phyloP scores from a whole-genome alignment of 2,797 vertebrate genomes.

The Valencia hispanica region DNA sequence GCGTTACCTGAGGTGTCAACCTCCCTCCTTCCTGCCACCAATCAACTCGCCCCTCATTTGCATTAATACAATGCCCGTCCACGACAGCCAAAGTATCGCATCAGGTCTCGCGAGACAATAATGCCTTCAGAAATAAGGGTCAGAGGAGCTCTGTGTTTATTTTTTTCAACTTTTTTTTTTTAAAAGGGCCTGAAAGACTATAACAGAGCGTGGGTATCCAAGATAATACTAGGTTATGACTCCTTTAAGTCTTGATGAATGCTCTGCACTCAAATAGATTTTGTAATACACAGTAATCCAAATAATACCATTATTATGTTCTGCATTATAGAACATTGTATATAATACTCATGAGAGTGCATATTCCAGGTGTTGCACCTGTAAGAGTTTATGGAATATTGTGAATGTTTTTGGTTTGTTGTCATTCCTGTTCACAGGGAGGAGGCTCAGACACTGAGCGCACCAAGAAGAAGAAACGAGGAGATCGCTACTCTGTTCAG shows the following conservation, averaged over 20 bases:
- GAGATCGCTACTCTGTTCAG: conserved; percentile 93
- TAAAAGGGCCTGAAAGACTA: too few species aligned
- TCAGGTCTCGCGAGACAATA: too few species aligned
- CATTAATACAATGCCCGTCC: too few species aligned
- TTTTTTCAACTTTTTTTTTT: too few species aligned
- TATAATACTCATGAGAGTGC: conserved; percentile 24
- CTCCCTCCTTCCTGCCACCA: too few species aligned
- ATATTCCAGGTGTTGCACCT: conserved; percentile 14
- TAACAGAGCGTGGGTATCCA: too few species aligned
- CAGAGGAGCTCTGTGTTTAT: too few species aligned
- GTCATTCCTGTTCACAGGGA: conserved; percentile 78
- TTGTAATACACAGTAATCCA: background rate
- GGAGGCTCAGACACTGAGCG: conserved; percentile 92
- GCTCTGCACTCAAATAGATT: background rate
- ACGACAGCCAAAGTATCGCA: too few species aligned
- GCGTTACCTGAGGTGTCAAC: too few species aligned
- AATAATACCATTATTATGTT: background rate
- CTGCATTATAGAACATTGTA: background rate
- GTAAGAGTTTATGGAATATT: conserved; percentile 40
- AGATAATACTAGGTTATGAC: too few species aligned
- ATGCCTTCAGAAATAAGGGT: too few species aligned
- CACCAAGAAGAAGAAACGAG: conserved; percentile 92
- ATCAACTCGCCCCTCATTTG: too few species aligned
- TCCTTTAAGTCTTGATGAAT: background rate
- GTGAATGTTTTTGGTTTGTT: conserved; percentile 61